A percentile compares a stretch with the other conserved stretches of the same genome.
These are phyloP conservation scores for Laupala kohalensis DNA, from an alignment of 1,140 invertebrate species.

Conservation along the genomic window DNA sequence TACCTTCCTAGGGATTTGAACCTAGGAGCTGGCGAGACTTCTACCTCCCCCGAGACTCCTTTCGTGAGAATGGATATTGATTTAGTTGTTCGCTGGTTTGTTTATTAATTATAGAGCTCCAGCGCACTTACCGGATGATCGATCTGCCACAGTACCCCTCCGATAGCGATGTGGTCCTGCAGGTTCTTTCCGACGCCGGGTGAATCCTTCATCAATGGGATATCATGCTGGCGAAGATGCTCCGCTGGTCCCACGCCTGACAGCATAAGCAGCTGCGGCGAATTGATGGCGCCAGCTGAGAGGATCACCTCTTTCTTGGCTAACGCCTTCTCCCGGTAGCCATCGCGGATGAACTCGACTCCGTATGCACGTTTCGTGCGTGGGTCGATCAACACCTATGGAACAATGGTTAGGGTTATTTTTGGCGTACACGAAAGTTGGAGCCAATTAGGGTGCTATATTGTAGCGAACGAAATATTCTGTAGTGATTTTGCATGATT, in stretches of 20 bases:
- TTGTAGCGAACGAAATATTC: too few species aligned
- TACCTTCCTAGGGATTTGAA: too few species aligned
- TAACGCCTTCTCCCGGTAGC: conserved; percentile 44
- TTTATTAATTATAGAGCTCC: conserved; percentile 30
- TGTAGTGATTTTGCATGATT: too few species aligned
- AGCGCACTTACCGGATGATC: conserved; percentile 39
- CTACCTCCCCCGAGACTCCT: too few species aligned
- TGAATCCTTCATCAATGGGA: conserved; percentile 36
- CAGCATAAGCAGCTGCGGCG: conserved; percentile 67
- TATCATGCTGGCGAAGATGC: conserved; percentile 32
- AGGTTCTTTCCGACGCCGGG: conserved; percentile 40
- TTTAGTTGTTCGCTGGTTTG: too few species aligned
- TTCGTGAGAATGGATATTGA: too few species aligned
- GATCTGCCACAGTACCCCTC: conserved; percentile 13
- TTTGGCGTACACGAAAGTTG: too few species aligned
- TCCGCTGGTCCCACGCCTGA: conserved; percentile 61
- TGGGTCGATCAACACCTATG: conserved; percentile 51
- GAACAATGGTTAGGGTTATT: too few species aligned
- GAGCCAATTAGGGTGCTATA: too few species aligned
- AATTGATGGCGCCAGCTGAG: conserved; percentile 61
- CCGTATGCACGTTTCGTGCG: conserved; percentile 53
- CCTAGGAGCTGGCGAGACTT: too few species aligned
- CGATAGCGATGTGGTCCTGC: conserved; percentile 14
- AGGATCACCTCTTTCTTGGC: conserved; percentile 55
- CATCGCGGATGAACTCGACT: conserved; percentile 60